These are phyloP conservation scores for Augochlorella aurata DNA, from an alignment of 2,888 invertebrate genomes.

Conservation along the genomic window DNA sequence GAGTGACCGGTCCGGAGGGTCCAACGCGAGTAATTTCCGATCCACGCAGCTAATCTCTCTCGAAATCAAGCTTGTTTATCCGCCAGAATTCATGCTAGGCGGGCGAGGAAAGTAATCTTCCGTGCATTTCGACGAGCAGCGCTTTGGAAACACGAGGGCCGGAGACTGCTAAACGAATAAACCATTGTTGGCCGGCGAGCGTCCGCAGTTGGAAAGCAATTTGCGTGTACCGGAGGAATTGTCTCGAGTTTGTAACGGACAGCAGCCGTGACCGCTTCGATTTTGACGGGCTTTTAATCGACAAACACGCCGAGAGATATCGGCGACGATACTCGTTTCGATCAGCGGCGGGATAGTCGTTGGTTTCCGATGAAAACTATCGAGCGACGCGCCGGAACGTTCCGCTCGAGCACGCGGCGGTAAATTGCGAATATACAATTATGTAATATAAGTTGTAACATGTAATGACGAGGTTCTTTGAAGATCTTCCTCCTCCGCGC, in stretches of 20 bases:
- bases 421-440: slow-evolving; percentile 23
- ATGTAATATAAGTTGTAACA: slow-evolving; percentile 48
- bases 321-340: slow-evolving; percentile 18
- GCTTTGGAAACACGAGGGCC: no score
- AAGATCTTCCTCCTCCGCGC: neutral
- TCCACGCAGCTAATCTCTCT: no score
- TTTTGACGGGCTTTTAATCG: slow-evolving; percentile 29
- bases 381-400: slow-evolving; percentile 16
- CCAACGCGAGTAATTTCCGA: no score
- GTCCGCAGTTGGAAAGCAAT: slow-evolving; percentile 16
- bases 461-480: slow-evolving; percentile 30
- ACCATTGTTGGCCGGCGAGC: neutral
- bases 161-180: neutral
- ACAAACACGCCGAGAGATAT: slow-evolving; percentile 11
- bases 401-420: slow-evolving; percentile 49
- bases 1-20: no score
- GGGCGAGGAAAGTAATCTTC: neutral
- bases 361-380: neutral
- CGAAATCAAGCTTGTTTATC: no score
- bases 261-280: slow-evolving; percentile 14
- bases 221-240: slow-evolving; percentile 6
- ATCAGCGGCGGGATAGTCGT: slow-evolving; percentile 19
- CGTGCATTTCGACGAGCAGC: neutral
- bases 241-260: slow-evolving; percentile 18
- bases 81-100: no score